Evolutionary conservation across 2,888 invertebrate genomes (phyloP).

Genomic region (Matsumyia berberina): DNA sequence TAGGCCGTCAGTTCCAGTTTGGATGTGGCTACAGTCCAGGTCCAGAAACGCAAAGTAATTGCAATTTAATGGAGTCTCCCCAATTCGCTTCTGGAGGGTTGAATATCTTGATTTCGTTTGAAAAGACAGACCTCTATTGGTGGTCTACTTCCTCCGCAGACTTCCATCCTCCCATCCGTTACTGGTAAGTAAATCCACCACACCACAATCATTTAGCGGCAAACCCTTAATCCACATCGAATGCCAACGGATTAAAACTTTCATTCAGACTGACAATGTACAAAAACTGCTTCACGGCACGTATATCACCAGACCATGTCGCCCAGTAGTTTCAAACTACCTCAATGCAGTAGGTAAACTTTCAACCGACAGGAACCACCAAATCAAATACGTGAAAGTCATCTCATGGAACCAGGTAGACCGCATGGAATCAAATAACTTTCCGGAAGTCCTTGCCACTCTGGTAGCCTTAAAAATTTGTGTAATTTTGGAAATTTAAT

Average conservation of each 20-base stretch:
- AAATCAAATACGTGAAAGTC: constrained; percentile 60
- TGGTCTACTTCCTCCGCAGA: too few relatives aligned
- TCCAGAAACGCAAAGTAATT: too few relatives aligned
- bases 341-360: constrained; percentile 15
- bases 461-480: constrained; percentile 2
- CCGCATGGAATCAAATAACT: constrained; percentile 51
- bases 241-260: constrained; percentile 24
- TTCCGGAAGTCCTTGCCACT: constrained; percentile 11
- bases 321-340: constrained; percentile 2
- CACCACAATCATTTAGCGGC: constrained; percentile 26
- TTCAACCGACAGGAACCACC: constrained; percentile 27
- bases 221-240: constrained; percentile 25
- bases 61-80: too few relatives aligned
- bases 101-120: too few relatives aligned
- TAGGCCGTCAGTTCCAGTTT: too few relatives aligned
- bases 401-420: constrained; percentile 43
- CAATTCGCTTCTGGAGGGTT: too few relatives aligned
- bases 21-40: too few relatives aligned
- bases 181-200: constrained; percentile 25
- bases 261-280: background rate
- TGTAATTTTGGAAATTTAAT: constrained; percentile 38
- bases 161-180: too few relatives aligned
- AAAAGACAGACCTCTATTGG: too few relatives aligned
- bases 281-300: background rate
- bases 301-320: background rate